A percentile compares a stretch with the other conserved stretches of the same genome.
Conservation (phyloP, 2,888 invertebrate species). For the Acrobasis suavella region DNA sequence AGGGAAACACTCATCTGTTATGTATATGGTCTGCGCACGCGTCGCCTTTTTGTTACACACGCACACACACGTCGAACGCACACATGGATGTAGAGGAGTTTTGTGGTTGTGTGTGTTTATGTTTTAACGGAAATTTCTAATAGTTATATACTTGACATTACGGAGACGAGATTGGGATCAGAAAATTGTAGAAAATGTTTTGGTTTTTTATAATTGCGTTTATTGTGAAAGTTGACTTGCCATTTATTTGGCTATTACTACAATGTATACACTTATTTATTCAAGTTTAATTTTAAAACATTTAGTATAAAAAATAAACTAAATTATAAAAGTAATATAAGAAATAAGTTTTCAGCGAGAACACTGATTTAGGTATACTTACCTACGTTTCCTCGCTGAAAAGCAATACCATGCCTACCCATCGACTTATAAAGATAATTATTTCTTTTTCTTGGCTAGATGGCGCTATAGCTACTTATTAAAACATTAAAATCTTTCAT, state of each 20-base stretch:
- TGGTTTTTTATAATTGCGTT: conserved; percentile 19
- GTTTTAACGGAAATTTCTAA: conserved; percentile 71
- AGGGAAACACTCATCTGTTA: conserved; percentile 51
- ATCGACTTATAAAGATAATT: no score
- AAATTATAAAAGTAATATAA: no score
- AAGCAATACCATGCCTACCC: no score
- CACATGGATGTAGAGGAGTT: conserved; percentile 32
- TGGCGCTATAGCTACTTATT: no score
- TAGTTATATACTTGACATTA: conserved; percentile 59
- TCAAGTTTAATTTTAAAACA: no score
- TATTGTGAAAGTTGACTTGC: conserved; percentile 24
- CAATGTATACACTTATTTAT: not conserved
- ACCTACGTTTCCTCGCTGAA: no score
- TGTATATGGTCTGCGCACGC: conserved; percentile 60
- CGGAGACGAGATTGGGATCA: conserved; percentile 46
- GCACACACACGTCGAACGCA: conserved; percentile 38
- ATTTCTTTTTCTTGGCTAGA: no score
- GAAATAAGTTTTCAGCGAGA: no score
- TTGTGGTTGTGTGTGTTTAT: conserved; percentile 36
- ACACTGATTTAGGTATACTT: no score
- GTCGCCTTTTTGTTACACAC: conserved; percentile 56
- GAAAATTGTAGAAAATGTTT: conserved; percentile 37
- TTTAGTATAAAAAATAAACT: no score
- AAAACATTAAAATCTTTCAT: no score
- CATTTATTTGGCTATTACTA: not conserved